Base-by-base conservation (phyloP, 1,140 invertebrate species). In the Odontomachus brunneus region DNA sequence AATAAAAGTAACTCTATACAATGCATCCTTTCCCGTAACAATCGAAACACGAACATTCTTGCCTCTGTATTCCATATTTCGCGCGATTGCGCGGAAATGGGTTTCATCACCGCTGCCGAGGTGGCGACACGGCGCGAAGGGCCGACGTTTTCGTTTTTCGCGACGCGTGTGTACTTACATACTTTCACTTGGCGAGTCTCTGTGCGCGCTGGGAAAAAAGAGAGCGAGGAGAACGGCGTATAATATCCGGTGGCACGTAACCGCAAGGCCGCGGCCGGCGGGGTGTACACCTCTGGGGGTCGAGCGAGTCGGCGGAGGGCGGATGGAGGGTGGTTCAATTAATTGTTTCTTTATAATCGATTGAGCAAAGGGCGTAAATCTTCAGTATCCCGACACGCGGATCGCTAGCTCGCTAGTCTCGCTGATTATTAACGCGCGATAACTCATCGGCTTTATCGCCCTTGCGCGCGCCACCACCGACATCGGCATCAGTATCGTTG, bases 371-470 rank as follows among this genome's bases (percentile, higher is more conserved):
- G 66, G 85, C 71, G 85, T 51, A 84, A 87, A 87, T 88, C 86
- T 84, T 67, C 69, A 26, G n/a, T 62, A 85, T 80, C 90, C 88
- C 84, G 38, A 0, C 86, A 89, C 88, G 78, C 90, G 84, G 67
- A 57, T 86, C 82, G 76, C 51, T 91, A 88, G 66, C 65, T 87
- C 82, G 71, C 29, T 33, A 55, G 57, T 19, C 80, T 80, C 26
- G 48, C 81, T 73, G 76, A 84, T 90, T 90, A 91, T 86, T 86
- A 87, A 84, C 80, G 81, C 62, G 51, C 82, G 85, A 88, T 91
- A 76, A 87, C 71, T 88, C 75, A 83, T 76, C 49, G 71, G 44
- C 57, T 65, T 63, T 73, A 74, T 75, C 71, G 59, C 17, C 49
- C 76, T 82, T 48, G 33, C 51, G 49, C 51, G 51, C 33, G 3